phyloP scores from a whole-genome alignment of 2,888 invertebrate genomes.

The Pollenia griseotomentosa region DNA sequence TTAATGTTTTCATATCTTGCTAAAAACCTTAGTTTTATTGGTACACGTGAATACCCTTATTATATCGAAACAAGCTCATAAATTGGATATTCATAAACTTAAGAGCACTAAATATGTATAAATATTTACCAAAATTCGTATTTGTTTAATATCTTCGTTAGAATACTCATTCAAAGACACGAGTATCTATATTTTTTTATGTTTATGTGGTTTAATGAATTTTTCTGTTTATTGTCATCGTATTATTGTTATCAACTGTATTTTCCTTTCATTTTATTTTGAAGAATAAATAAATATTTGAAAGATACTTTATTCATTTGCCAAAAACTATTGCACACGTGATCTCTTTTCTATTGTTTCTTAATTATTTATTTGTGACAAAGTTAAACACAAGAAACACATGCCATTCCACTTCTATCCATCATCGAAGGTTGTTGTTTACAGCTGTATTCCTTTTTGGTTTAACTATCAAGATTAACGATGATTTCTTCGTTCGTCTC shows the following conservation, averaged over 20 bases:
- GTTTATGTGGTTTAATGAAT: constrained; percentile 66
- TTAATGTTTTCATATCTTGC: no score
- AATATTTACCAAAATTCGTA: constrained; percentile 15
- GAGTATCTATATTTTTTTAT: not conserved
- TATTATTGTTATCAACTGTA: constrained; percentile 42
- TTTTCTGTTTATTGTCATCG: constrained; percentile 70
- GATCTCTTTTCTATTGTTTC: constrained; percentile 67
- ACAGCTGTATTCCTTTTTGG: constrained; percentile 7
- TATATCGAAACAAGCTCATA: not conserved
- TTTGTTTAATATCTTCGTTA: constrained; percentile 59
- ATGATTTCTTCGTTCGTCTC: constrained; percentile 45
- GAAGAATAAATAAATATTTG: constrained; percentile 53
- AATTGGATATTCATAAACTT: constrained; percentile 32
- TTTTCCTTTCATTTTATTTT: constrained; percentile 27
- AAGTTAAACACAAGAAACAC: constrained; percentile 60
- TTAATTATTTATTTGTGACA: constrained; percentile 70
- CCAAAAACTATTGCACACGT: constrained; percentile 70
- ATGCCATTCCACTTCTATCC: constrained; percentile 47
- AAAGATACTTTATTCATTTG: constrained; percentile 63
- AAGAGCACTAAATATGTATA: not conserved
- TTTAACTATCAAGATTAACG: constrained; percentile 63
- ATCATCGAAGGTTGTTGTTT: constrained; percentile 14
- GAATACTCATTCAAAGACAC: not conserved
- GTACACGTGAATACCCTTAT: constrained; percentile 13
- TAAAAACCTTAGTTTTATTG: not conserved